phyloP scores from a whole-genome alignment of 1,140 invertebrate genomes.

The Cherax destructor region DNA sequence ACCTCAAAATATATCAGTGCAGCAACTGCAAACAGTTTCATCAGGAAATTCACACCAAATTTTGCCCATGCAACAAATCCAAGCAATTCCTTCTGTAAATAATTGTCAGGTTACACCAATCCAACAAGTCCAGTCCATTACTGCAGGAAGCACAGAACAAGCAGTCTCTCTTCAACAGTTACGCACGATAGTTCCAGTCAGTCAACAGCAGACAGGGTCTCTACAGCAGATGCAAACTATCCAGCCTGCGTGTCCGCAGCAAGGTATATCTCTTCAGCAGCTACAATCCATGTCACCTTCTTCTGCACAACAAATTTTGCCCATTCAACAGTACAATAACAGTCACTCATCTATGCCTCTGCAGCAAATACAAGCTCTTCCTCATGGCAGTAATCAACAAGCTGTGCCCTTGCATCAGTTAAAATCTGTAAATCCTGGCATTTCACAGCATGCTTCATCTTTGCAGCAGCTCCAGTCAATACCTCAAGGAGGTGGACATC shows the following conservation, averaged over 20 bases:
- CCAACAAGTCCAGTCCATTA: background rate
- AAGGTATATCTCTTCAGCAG: background rate
- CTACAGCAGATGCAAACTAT: background rate
- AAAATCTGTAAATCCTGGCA: background rate
- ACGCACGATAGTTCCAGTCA: background rate
- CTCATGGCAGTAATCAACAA: slow-evolving; percentile 4
- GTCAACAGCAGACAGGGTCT: background rate
- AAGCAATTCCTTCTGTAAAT: background rate
- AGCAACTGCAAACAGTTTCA: background rate
- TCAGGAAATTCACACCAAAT: background rate
- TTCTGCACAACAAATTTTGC: background rate
- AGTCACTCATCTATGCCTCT: background rate
- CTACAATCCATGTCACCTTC: background rate
- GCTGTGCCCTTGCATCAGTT: background rate
- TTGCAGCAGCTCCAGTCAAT: background rate
- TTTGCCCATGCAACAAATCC: background rate
- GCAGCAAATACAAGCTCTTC: background rate
- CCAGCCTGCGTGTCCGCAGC: background rate
- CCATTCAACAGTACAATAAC: background rate
- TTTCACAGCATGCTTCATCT: background rate
- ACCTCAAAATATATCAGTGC: background rate
- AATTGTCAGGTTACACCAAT: background rate
- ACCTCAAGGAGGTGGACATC: background rate
- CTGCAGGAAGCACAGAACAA: background rate
- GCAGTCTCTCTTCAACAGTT: background rate